phyloP scores from a whole-genome alignment of 2,888 invertebrate genomes.

The Rotaria sp. region DNA sequence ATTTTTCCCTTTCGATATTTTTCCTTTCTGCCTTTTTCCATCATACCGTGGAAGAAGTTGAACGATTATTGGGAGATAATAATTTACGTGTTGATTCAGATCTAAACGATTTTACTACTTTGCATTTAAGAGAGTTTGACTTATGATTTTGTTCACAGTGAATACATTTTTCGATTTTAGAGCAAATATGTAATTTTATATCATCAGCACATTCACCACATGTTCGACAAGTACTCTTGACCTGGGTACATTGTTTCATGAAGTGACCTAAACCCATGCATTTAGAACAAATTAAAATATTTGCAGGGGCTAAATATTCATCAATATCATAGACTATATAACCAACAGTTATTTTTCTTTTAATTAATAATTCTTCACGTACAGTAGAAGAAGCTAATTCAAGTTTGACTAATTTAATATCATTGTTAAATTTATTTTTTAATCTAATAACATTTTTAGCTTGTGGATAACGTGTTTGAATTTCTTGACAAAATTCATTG shows the following conservation, averaged over 20 bases:
- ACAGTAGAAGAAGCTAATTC: not conserved
- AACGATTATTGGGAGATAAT: not conserved
- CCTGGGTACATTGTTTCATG: too few species aligned
- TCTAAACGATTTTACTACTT: too few species aligned
- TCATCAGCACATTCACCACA: too few species aligned
- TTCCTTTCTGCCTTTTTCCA: too few species aligned
- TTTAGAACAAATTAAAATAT: not conserved
- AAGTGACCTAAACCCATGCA: not conserved
- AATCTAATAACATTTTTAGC: not conserved
- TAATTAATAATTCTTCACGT: not conserved
- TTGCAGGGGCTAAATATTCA: not conserved
- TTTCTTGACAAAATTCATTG: not conserved
- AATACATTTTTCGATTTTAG: not conserved
- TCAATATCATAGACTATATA: not conserved
- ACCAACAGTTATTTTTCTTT: not conserved
- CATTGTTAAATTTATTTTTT: not conserved
- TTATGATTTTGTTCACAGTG: too few species aligned
- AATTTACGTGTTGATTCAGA: not conserved
- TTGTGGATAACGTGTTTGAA: not conserved
- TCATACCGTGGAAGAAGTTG: too few species aligned
- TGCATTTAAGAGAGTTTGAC: too few species aligned
- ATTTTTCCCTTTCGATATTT: too few species aligned
- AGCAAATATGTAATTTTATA: not conserved
- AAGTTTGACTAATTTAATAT: not conserved
- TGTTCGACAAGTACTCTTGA: too few species aligned